Base-by-base conservation (phyloP, 2,888 invertebrate genomes). In the Eutolmus rufibarbis region DNA sequence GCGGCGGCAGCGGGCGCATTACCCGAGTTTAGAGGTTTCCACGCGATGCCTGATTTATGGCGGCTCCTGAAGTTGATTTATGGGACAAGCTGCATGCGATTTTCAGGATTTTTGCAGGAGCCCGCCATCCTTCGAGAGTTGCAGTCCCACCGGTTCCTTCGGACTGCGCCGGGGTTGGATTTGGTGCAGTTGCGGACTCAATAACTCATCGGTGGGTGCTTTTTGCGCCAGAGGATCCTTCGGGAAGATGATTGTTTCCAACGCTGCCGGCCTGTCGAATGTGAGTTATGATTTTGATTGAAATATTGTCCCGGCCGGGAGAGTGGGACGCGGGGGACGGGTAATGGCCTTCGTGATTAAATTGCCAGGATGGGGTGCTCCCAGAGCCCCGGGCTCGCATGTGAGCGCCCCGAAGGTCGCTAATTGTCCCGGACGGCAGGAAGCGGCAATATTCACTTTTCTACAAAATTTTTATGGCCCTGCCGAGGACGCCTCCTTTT, bases 221-320 rank as follows among this genome's bases (percentile, higher is more conserved):
- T 87, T 87, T 84, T 87, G 66, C 85, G 28, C 51, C 66, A 28
- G 7, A 57, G 76, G 66, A 84, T 88, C 74, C 43, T 74, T 34
- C 23, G 19, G 43, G 43, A 37, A 74, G 86, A 86, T 87, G 87
- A 88, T 87, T 88, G 87, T 88, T 88, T 88, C 86, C 87, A 78
- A 77, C 86, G 66, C 87, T 86, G 81, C 87, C 86, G 40, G 84
- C 74, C 79, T 87, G 88, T 88, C 88, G 85, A 86, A 87, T 74
- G 81, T 88, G 88, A 88, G 86, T 88, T 88, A 88, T 87, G 88
- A 88, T 87, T 87, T 87, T 88, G 88, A 88, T 88, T 88, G 88
- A 88, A 88, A 87, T 88, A 88, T 88, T 88, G 87, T 88, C 76
- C 74, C 43, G 85, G 85, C 1, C 16, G 57, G 19, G 43, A 31